These are phyloP conservation scores for Rhaphigaster nebulosa DNA, from an alignment of 2,888 invertebrate genomes.

Conservation along the genomic window DNA sequence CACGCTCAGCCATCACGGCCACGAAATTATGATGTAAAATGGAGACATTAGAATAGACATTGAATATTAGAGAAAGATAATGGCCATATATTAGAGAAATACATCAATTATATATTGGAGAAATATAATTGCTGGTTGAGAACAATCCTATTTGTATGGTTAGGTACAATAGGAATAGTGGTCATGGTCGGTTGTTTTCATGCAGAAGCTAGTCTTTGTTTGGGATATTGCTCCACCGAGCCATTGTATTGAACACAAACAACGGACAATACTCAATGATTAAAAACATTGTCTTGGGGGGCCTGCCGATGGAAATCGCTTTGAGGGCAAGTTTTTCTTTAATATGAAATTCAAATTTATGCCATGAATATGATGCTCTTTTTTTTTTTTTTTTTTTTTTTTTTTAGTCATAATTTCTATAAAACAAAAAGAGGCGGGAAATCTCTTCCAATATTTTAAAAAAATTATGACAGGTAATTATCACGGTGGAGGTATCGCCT, in stretches of 20 bases:
- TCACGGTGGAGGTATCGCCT: no score
- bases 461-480: no score
- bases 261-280: not conserved
- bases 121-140: not conserved
- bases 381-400: not conserved
- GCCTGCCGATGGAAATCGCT: not conserved
- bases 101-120: not conserved
- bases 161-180: not conserved
- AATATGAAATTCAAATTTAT: slow-evolving; percentile 17
- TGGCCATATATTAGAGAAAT: not conserved
- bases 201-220: not conserved
- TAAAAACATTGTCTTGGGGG: slow-evolving; percentile 7
- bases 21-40: no score
- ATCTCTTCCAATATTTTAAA: not conserved
- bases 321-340: not conserved
- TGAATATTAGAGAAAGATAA: no score
- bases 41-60: no score
- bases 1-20: no score
- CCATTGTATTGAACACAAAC: slow-evolving; percentile 27
- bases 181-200: not conserved
- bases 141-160: not conserved
- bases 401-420: not conserved
- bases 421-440: not conserved
- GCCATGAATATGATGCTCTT: not conserved
- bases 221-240: not conserved